Evolutionary conservation across 2,888 invertebrate genomes (phyloP).

Genomic region (Rotaria socialis): DNA sequence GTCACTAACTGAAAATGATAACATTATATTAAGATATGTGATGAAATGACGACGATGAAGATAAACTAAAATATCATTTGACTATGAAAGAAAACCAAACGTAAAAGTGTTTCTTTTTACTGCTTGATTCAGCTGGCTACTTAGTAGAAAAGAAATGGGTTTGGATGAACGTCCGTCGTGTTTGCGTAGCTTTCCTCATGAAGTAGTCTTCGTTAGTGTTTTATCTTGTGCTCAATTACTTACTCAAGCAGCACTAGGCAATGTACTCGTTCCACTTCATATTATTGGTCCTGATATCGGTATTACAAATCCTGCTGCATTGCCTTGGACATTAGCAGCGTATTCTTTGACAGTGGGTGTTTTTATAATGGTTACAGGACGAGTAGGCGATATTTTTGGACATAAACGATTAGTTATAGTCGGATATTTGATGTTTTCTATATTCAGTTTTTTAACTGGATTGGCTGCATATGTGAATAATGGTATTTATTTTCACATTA

Average conservation of each 20-base stretch:
- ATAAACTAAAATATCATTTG: not conserved
- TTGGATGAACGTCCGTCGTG: not conserved
- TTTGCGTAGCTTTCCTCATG: not conserved
- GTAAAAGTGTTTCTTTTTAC: not conserved
- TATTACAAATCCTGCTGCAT: not conserved
- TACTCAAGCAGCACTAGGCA: slow-evolving; percentile 1
- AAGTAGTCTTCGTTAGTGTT: not conserved
- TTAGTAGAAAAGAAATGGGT: not conserved
- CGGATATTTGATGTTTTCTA: not conserved
- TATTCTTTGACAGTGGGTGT: slow-evolving; percentile 11
- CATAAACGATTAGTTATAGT: not conserved
- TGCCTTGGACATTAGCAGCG: slow-evolving; percentile 3
- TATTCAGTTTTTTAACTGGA: not conserved
- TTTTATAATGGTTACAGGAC: slow-evolving; percentile 9
- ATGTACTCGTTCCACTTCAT: not conserved
- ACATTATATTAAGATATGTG: not conserved
- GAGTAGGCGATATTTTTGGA: slow-evolving; percentile 21
- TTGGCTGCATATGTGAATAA: not conserved
- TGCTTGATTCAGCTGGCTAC: not conserved
- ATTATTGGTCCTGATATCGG: not conserved
- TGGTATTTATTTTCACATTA: not conserved
- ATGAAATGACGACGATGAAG: not conserved
- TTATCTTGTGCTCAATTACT: not conserved
- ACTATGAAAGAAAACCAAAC: not conserved
- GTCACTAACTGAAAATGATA: not conserved